Conservation (phyloP, 1,140 invertebrate genomes). For the Branchinecta lynchi region DNA sequence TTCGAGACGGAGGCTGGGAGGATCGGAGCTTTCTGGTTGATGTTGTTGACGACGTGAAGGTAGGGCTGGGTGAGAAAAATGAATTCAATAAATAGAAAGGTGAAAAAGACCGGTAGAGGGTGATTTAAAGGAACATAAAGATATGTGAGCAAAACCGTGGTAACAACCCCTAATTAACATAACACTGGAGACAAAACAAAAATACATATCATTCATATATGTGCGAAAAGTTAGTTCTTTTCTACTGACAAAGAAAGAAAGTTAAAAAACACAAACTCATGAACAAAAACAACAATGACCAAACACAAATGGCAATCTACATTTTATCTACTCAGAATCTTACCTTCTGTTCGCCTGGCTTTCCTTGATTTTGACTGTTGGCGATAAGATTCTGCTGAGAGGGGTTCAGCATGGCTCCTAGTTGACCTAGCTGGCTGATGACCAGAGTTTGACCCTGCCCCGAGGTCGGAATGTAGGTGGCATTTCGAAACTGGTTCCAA, state of each 20-base stretch:
- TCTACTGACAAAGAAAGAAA: too few relatives aligned
- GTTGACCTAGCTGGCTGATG: constrained; percentile 20
- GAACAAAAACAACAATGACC: too few relatives aligned
- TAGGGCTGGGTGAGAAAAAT: constrained; percentile 19
- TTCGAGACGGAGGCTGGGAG: constrained; percentile 22
- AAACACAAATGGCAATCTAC: too few relatives aligned
- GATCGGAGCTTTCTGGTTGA: constrained; percentile 26
- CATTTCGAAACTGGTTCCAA: constrained; percentile 1
- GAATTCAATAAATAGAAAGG: constrained; percentile 16
- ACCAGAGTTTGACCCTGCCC: constrained; percentile 21
- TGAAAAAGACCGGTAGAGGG: constrained; percentile 2
- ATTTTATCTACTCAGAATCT: neutral
- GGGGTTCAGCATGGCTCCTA: neutral
- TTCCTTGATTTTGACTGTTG: neutral
- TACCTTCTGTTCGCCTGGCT: neutral
- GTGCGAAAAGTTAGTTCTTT: too few relatives aligned
- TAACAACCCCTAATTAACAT: too few relatives aligned
- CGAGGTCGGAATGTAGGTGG: neutral
- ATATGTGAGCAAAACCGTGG: neutral
- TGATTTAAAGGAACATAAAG: constrained; percentile 21
- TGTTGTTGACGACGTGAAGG: constrained; percentile 20
- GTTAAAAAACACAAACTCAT: too few relatives aligned
- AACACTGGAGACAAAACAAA: too few relatives aligned
- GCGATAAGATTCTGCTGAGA: neutral
- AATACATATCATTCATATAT: too few relatives aligned